Base-by-base conservation (phyloP, 2,113 vertebrate genomes). In the Psophia crepitans region DNA sequence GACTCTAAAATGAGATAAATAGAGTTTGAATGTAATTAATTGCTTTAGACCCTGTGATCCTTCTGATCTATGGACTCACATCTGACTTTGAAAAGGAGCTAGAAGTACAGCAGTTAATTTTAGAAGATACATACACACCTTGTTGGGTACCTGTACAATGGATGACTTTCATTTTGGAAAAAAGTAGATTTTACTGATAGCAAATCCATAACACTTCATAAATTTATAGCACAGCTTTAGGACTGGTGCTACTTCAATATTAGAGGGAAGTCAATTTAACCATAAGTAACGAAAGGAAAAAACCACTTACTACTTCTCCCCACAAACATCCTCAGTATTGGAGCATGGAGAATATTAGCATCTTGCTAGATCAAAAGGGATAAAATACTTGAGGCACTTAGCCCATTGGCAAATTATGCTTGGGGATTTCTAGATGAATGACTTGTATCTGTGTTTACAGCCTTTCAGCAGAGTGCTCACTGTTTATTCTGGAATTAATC, bases 401-500 rank as follows among this genome's bases (percentile, higher is more conserved):
- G 87, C 44, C 93, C 32, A 1, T 84, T 91, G 90, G 90, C 90
- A 90, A 95, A 89, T 28, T 4, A 68, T 58, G 79, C 64, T 32
- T 21, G 35, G 69, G 81, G 90, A 90, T 81, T 63, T 63, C 51
- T 88, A 96, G 89, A 92, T 49, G 69, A 95, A 85, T 35, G 41
- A 91, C 28, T 30, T 53, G 70, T 79, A 75, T 86, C 79, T 79
- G 2, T 97, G 95, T 91, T 89, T 92, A 95, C 80, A 88, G 93
- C 78, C 92, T 95, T 93, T 92, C 97, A 91, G 89, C 68, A 58
- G 65, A 97, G 92, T 75, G 79, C 89, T 94, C 91, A 79, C 74
- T 96, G 89, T 98, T 98, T 98, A 96, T 93, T 95, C 85, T 97
- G 95, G 97, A 97, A 97, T 97, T 96, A 97, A 96, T 97, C 95